phyloP scores from a whole-genome alignment of 2,797 vertebrate genomes.

The Notolepis coatsorum region DNA sequence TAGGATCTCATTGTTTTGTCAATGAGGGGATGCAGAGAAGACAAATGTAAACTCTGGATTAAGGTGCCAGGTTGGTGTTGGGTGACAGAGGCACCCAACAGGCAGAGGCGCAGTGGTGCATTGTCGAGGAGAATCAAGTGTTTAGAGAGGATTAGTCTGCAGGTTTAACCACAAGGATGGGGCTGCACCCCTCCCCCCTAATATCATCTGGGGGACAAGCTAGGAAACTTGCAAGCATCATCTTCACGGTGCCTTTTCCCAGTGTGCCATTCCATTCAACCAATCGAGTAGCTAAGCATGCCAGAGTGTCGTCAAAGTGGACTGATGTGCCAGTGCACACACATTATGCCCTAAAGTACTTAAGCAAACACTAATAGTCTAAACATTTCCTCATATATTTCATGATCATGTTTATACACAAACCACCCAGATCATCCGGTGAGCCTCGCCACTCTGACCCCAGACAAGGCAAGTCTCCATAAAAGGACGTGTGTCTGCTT shows the following conservation, averaged over 20 bases:
- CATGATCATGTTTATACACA: constrained; percentile 14
- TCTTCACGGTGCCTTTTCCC: no score
- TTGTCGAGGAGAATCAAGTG: constrained; percentile 35
- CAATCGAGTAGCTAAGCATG: background rate
- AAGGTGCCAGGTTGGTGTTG: constrained; percentile 29
- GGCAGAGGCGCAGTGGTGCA: constrained; percentile 33
- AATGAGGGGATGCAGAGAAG: constrained; percentile 10
- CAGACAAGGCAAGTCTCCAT: constrained; percentile 55
- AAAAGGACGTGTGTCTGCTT: constrained; percentile 70
- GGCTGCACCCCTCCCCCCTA: constrained; percentile 22
- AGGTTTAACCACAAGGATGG: constrained; percentile 10
- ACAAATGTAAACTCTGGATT: constrained; percentile 45
- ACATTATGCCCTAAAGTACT: constrained; percentile 20
- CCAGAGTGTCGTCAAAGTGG: background rate
- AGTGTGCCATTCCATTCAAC: background rate
- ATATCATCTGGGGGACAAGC: background rate
- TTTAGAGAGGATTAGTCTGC: constrained; percentile 63
- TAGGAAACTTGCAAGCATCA: no score
- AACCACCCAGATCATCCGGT: constrained; percentile 22
- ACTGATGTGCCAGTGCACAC: constrained; percentile 26
- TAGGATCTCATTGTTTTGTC: constrained; percentile 30
- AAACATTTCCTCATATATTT: constrained; percentile 45
- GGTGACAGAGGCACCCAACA: no score
- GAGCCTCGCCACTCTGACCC: constrained; percentile 23
- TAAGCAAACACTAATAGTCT: constrained; percentile 14